A percentile compares a stretch with the other conserved stretches of the same genome.
phyloP scores from a whole-genome alignment of 2,113 vertebrate genomes.

The Apteryx owenii region DNA sequence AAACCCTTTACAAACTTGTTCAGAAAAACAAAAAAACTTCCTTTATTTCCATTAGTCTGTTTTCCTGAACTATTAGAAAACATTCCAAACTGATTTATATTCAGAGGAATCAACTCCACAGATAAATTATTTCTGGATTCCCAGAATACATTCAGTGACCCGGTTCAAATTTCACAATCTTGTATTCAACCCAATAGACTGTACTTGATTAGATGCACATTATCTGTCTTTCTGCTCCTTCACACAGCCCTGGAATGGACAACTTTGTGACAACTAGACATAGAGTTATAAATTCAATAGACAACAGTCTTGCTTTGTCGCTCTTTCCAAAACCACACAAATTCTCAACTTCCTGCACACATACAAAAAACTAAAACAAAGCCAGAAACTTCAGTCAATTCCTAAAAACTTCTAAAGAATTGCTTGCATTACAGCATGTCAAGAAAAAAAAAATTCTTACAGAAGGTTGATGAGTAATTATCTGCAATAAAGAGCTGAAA shows the following conservation, averaged over 20 bases:
- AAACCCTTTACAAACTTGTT: neutral
- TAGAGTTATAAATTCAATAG: neutral
- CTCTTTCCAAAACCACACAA: neutral
- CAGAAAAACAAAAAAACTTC: neutral
- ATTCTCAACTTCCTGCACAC: neutral
- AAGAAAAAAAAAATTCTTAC: neutral
- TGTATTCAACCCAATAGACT: slow-evolving; percentile 38
- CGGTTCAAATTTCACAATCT: slow-evolving; percentile 66
- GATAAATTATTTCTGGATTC: slow-evolving; percentile 58
- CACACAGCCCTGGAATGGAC: neutral
- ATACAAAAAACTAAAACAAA: neutral
- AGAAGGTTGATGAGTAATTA: neutral
- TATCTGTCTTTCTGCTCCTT: slow-evolving; percentile 34
- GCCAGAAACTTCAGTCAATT: neutral
- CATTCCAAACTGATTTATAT: slow-evolving; percentile 56
- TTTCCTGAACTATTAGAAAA: slow-evolving; percentile 52
- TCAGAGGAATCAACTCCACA: slow-evolving; percentile 30
- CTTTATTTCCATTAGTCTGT: slow-evolving; percentile 20
- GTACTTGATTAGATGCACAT: slow-evolving; percentile 62
- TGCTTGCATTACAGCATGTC: neutral
- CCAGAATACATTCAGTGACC: slow-evolving; percentile 30
- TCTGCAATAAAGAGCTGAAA: neutral
- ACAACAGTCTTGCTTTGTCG: neutral
- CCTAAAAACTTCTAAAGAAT: neutral
- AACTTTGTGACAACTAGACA: neutral